Base-by-base conservation (phyloP, 2,888 invertebrate genomes). In the Euphydryas editha region DNA sequence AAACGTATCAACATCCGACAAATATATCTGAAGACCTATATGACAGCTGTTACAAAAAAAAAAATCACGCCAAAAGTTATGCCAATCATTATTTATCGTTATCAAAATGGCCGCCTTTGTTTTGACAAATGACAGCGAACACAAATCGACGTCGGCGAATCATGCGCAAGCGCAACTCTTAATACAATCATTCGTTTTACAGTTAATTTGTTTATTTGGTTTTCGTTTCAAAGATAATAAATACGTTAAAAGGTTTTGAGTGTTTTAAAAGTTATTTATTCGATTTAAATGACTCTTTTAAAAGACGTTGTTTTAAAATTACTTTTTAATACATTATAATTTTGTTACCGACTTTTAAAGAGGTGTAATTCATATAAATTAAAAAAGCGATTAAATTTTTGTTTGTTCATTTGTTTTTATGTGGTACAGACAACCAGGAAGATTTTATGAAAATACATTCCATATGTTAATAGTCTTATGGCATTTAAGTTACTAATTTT, bases 51-150 rank as follows among this genome's bases (percentile, higher is more conserved):
- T 21, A 49, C 20, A 49, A 49, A 10, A 1, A 15, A 49, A 49
- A 49, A 21, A 17, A 44, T 46, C 46, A 10, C 46, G 46, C 46
- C 46, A 21, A 6, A 49, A 20, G 21, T 21, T 20, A 21, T 1
- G 13, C 20, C 21, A 37, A 49, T 37, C 57, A 63, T 63, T 51
- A 63, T 63, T 63, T 58, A 63, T 63, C 51, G 24, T 49, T 36
- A 24, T 39, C 58, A 49, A 63, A 58, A 63, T 63, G 42, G 10
- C 49, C 63, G 63, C 63, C 63, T 58, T 63, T 63, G 63, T 63
- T 63, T 63, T 63, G 63, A 63, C 63, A 63, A 63, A 63, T 58
- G 49, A 58, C 57, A 47, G 17, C 11, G 20, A 49, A 15, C 21
- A 49, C 13, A 49, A 21, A 20, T 49, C 20, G 20, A 49, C 13